Percentiles rank a stretch among this genome's conserved stretches.
phyloP scores from a whole-genome alignment of 2,888 invertebrate genomes.

The Hedychridium roseum region DNA sequence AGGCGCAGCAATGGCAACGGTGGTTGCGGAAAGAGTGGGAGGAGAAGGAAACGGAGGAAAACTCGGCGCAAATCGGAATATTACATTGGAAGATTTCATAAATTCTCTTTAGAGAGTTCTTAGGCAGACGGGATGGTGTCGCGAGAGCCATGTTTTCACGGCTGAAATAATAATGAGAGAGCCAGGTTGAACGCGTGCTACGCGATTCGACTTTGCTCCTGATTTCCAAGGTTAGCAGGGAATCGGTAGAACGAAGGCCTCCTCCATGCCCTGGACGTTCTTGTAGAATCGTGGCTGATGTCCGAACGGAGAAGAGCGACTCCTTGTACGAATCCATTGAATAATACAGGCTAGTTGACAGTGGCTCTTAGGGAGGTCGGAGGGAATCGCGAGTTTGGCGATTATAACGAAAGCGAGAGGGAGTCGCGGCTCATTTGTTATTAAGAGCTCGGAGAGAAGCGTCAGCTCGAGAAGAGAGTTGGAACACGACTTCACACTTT shows the following conservation, averaged over 20 bases:
- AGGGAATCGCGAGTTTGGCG: slow-evolving; percentile 46
- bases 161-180: slow-evolving; percentile 58
- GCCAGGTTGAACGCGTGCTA: too few relatives aligned
- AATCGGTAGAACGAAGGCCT: too few relatives aligned
- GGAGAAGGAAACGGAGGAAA: slow-evolving; percentile 14
- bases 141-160: slow-evolving; percentile 56
- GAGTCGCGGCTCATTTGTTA: slow-evolving; percentile 59
- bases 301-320: too few relatives aligned
- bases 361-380: slow-evolving; percentile 45
- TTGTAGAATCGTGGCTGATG: too few relatives aligned
- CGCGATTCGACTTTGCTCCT: too few relatives aligned
- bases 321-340: slow-evolving; percentile 57
- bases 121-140: slow-evolving; percentile 50
- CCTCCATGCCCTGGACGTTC: too few relatives aligned
- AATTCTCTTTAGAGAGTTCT: slow-evolving; percentile 61
- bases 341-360: slow-evolving; percentile 58
- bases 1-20: not conserved
- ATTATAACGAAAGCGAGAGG: slow-evolving; percentile 59
- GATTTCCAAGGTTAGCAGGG: too few relatives aligned
- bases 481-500: slow-evolving; percentile 64
- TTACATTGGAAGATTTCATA: slow-evolving; percentile 62
- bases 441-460: slow-evolving; percentile 54
- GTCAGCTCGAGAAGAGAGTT: slow-evolving; percentile 55
- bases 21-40: slow-evolving; percentile 9
- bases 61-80: slow-evolving; percentile 57